Evolutionary conservation across 2,888 invertebrate species (phyloP), one percentile per base, ranked within the genome.

Genomic region (Sympetrum striolatum): DNA sequence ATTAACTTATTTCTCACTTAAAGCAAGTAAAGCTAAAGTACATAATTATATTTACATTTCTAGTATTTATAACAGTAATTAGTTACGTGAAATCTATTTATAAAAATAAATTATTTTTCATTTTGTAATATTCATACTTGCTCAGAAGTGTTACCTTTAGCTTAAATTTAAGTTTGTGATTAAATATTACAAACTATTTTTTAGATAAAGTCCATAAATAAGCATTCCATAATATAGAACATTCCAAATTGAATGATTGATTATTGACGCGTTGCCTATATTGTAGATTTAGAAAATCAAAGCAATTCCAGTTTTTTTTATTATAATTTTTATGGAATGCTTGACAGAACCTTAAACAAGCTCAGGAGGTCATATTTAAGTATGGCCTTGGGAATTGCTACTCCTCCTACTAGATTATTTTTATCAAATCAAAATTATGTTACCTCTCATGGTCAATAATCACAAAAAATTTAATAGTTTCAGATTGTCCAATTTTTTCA

Each of bases 391-490:
- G 86, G 86, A 86, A 86, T 86, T 86, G 86, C 60, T 86, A 86
- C 86, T 37, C 86, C 86, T 86, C 86, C 86, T 86, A 64, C 86
- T 64, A 86, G 86, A 86, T 86, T 86, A 86, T 86, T 86, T 86
- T 86, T 86, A 86, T 86, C 86, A 86, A 86, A 86, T 60, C 86
- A 64, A 86, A 86, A 86, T 86, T 86, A 86, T 86, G 86, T 86
- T 86, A 64, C 86, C 86, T 86, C 86, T 64, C 60, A 86, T 86
- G 86, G 86, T 86, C 86, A 86, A 86, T 86, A 86, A 37, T 86
- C 86, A 60, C 60, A 37, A 86, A 37, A 86, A 86, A 86, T 86
- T 86, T 86, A 86, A 86, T 86, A 86, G 86, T 86, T 86, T 86
- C 86, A 86, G 86, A 86, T 86, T 86, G 86, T 86, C 86, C 86